Conservation (phyloP, 2,797 vertebrate genomes). For the Merluccius polli region DNA sequence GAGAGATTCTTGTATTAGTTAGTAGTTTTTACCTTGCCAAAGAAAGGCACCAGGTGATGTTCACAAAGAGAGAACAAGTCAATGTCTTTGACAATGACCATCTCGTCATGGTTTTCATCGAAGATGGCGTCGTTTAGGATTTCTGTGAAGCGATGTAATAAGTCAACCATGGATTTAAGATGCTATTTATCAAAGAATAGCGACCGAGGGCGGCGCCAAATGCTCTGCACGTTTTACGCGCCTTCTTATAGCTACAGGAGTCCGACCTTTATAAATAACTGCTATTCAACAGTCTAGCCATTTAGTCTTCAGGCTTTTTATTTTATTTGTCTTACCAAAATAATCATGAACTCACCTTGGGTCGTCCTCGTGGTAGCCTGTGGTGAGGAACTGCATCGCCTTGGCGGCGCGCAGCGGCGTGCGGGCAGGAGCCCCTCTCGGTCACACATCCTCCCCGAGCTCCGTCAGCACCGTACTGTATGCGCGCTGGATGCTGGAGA, state of each 20-base stretch:
- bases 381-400: constrained; percentile 73
- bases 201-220: too few species aligned
- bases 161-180: too few species aligned
- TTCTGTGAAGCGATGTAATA: constrained; percentile 41
- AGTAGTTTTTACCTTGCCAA: too few species aligned
- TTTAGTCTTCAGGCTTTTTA: neutral
- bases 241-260: neutral
- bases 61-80: constrained; percentile 72
- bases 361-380: constrained; percentile 70
- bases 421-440: constrained; percentile 65
- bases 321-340: too few species aligned
- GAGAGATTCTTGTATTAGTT: too few species aligned
- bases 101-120: constrained; percentile 73
- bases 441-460: constrained; percentile 59
- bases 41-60: too few species aligned
- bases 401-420: constrained; percentile 67
- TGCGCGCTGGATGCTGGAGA: constrained; percentile 53
- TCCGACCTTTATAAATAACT: too few species aligned
- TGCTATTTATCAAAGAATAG: too few species aligned
- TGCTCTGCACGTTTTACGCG: too few species aligned
- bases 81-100: constrained; percentile 72
- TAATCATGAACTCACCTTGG: constrained; percentile 50
- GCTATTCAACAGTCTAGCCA: neutral
- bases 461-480: constrained; percentile 65
- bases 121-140: constrained; percentile 72